Base-by-base conservation (phyloP, 2,888 invertebrate genomes). In the Neoitamus cyanurus region DNA sequence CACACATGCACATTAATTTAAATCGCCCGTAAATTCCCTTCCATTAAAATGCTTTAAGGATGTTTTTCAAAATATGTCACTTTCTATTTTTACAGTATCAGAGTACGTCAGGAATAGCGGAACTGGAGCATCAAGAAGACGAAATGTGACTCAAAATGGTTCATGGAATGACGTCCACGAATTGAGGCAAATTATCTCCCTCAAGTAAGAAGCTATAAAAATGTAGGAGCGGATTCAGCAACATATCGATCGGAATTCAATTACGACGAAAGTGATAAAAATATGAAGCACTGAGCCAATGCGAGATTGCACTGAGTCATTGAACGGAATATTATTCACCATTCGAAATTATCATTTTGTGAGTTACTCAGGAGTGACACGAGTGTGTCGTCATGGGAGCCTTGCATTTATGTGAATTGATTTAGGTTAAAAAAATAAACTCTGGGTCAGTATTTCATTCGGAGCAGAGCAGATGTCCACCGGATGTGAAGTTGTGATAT, bases 151-250 rank as follows among this genome's bases (percentile, higher is more conserved):
- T 86, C 87, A 89, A 87, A 90, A 91, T 88, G 88, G 92, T 87
- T 91, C 92, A 36, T 93, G 92, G 91, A 90, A 90, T 86, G 92
- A 92, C 87, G 90, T 90, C 84, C 92, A 92, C 87, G 92, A 93
- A 87, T 86, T 92, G 87, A 90, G 91, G 87, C 90, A 89, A 11
- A 89, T 90, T 83, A 84, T 85, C 73, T 85, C 86, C 42, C 83
- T 87, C 5, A 86, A 87, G 82, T 85, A 85, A 78, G 37, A 77
- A 73, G 36, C 42, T 34, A 58, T 69, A 42, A 69, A 82, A 69
- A 69, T 68, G 69, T 28, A 13, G 9, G 13, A 82, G 28, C 15
- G 58, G 28, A 69, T 82, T 69, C 37, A 69, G 69, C 58, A 37
- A 69, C 82, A 82, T 82, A 68, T 73, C 42, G 28, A 42, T 13